Percentiles rank a stretch among this genome's conserved stretches.
These are phyloP conservation scores for Drosophila cyrtoloma DNA, from an alignment of 2,888 invertebrate genomes.

Conservation along the genomic window DNA sequence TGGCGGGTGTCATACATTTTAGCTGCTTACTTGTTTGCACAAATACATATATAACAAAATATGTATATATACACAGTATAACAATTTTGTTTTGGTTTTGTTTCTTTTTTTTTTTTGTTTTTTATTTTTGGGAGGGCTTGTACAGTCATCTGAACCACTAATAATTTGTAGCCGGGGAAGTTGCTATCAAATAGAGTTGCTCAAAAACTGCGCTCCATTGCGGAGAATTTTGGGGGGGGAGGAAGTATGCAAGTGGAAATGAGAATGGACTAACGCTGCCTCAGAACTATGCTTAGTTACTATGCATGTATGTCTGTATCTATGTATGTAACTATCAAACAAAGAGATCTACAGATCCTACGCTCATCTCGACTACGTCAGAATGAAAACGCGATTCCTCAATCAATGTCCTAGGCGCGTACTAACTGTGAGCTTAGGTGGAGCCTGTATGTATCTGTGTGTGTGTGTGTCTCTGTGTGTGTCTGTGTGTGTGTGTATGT, in stretches of 20 bases:
- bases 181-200: slow-evolving; percentile 84
- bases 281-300: slow-evolving; percentile 4
- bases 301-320: neutral
- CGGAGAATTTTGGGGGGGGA: slow-evolving; percentile 5
- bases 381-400: slow-evolving; percentile 25
- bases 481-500: slow-evolving; percentile 1
- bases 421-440: slow-evolving; percentile 11
- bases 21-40: slow-evolving; percentile 50
- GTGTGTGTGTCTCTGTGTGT: slow-evolving; percentile 4
- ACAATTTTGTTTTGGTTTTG: slow-evolving; percentile 30
- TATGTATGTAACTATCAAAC: slow-evolving; percentile 3
- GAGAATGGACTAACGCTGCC: slow-evolving; percentile 12
- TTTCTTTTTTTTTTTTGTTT: neutral
- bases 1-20: slow-evolving; percentile 76
- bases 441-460: neutral
- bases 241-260: slow-evolving; percentile 1
- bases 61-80: slow-evolving; percentile 62
- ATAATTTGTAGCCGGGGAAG: slow-evolving; percentile 85
- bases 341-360: neutral
- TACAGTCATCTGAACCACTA: slow-evolving; percentile 79
- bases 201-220: slow-evolving; percentile 69
- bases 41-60: slow-evolving; percentile 50
- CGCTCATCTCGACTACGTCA: neutral
- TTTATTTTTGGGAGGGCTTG: slow-evolving; percentile 22
- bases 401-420: slow-evolving; percentile 6